These are phyloP conservation scores for Chironomus riparius DNA, from an alignment of 2,888 invertebrate species.

Conservation along the genomic window DNA sequence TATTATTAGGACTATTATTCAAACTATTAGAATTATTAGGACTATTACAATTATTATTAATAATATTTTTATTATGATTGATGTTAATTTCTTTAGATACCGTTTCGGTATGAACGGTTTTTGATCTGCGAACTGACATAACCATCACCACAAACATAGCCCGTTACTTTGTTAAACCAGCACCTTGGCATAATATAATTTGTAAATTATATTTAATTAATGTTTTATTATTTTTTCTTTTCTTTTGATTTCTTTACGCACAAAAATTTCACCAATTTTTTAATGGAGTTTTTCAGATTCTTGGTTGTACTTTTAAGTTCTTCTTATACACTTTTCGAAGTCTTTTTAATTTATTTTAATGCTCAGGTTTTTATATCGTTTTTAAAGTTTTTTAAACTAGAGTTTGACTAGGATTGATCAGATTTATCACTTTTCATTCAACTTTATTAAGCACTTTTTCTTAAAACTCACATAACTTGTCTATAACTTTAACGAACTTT, in stretches of 20 bases:
- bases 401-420: too few relatives aligned
- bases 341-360: too few relatives aligned
- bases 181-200: slow-evolving; percentile 33
- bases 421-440: too few relatives aligned
- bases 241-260: not conserved
- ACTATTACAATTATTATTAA: not conserved
- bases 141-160: slow-evolving; percentile 35
- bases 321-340: too few relatives aligned
- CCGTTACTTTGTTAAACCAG: slow-evolving; percentile 32
- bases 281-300: too few relatives aligned
- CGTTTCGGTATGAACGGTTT: slow-evolving; percentile 33
- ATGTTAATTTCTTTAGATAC: slow-evolving; percentile 29
- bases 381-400: too few relatives aligned
- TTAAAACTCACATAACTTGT: too few relatives aligned
- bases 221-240: not conserved
- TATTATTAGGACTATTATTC: not conserved
- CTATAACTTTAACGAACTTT: too few relatives aligned
- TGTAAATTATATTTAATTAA: not conserved
- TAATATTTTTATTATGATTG: slow-evolving; percentile 4
- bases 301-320: too few relatives aligned
- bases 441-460: too few relatives aligned
- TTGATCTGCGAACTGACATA: slow-evolving; percentile 32
- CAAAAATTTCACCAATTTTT: too few relatives aligned
- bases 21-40: not conserved
- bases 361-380: too few relatives aligned